Evolutionary conservation across 2,888 invertebrate species (phyloP).

Genomic region (Doris montereyensis): DNA sequence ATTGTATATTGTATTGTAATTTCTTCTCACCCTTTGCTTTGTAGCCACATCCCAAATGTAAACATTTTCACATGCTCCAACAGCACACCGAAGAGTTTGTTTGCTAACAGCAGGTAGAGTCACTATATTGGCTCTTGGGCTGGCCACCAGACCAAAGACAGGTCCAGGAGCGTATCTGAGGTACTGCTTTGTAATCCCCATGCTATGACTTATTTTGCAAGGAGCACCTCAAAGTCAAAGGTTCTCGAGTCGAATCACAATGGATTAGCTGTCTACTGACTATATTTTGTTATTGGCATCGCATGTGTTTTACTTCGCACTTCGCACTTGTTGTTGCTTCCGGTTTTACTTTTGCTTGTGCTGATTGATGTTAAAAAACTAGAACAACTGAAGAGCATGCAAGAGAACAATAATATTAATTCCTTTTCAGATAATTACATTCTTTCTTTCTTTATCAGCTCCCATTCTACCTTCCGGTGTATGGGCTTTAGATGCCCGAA

Average conservation of each 20-base stretch:
- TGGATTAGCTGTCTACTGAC: no score
- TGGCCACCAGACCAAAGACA: conserved; percentile 89
- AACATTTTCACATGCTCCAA: conserved; percentile 94
- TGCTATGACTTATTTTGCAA: conserved; percentile 40
- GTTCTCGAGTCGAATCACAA: no score
- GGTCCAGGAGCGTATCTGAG: conserved; percentile 88
- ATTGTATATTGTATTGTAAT: no score
- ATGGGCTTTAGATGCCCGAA: no score
- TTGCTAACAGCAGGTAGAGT: conserved; percentile 85
- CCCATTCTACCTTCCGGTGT: no score
- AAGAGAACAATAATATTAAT: no score
- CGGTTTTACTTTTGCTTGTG: neutral
- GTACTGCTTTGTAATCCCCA: conserved; percentile 86
- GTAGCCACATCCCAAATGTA: conserved; percentile 94
- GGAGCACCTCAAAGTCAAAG: neutral
- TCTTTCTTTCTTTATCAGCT: no score
- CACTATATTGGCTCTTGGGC: conserved; percentile 81
- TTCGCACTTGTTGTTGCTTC: neutral
- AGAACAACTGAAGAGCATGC: no score
- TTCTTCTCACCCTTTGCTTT: conserved; percentile 74
- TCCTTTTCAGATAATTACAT: no score
- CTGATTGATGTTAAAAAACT: no score
- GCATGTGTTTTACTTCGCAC: neutral
- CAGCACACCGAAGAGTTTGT: conserved; percentile 88
- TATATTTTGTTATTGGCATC: no score